A percentile compares a stretch with the other conserved stretches of the same genome.
Conservation (phyloP, 2,797 vertebrate genomes). For the Lateolabrax maculatus region DNA sequence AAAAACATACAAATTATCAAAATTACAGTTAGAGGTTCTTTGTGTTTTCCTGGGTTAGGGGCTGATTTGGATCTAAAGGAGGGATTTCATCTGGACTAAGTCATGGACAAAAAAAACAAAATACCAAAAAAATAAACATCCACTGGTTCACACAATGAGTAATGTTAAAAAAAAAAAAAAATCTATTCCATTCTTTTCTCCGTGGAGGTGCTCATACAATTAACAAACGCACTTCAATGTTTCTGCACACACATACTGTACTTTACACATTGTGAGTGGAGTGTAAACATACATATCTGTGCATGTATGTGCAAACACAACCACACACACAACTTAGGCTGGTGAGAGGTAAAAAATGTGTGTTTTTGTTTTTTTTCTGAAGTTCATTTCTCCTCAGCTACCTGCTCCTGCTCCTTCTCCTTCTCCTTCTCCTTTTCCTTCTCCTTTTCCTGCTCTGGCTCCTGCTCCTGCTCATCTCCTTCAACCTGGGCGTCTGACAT, state of each 20-base stretch:
- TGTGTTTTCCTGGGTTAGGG: constrained; percentile 56
- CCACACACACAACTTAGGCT: constrained; percentile 80
- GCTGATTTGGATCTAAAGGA: constrained; percentile 57
- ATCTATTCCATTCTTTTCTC: constrained; percentile 67
- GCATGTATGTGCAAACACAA: constrained; percentile 75
- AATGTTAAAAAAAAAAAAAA: constrained; percentile 42
- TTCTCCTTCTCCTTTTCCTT: too few species aligned
- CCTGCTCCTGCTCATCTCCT: constrained; percentile 89
- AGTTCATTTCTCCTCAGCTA: constrained; percentile 90
- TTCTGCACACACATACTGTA: constrained; percentile 78
- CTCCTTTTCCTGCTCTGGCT: constrained; percentile 87
- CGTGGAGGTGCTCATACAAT: constrained; percentile 73
- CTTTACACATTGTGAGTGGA: constrained; percentile 75
- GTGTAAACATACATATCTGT: constrained; percentile 81
- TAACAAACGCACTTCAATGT: constrained; percentile 61
- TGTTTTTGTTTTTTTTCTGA: constrained; percentile 31
- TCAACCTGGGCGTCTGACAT: constrained; percentile 93
- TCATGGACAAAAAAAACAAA: constrained; percentile 31
- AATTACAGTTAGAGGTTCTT: constrained; percentile 60
- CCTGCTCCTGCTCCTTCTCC: constrained; percentile 88
- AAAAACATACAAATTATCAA: constrained; percentile 71
- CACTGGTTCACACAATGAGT: constrained; percentile 66
- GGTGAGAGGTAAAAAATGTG: constrained; percentile 83
- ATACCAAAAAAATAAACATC: constrained; percentile 51
- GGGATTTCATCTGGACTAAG: constrained; percentile 55